Evolutionary conservation across 2,797 vertebrate species (phyloP).

Genomic region (Podarcis lilfordi): DNA sequence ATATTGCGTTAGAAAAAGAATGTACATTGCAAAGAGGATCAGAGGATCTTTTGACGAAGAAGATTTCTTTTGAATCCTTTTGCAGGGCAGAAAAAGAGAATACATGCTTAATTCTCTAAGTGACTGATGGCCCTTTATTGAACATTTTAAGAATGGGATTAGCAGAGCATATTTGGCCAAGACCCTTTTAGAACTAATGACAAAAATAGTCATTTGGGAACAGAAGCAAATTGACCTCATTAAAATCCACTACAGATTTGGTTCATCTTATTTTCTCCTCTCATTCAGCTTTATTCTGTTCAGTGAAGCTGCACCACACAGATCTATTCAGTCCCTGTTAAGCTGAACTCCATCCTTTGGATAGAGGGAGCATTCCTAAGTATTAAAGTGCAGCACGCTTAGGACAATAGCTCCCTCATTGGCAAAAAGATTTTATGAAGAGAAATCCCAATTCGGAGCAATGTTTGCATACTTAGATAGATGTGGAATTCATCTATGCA

Average conservation of each 20-base stretch:
- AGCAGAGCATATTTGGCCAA: constrained; percentile 11
- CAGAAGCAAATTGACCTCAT: background rate
- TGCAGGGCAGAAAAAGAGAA: constrained; percentile 53
- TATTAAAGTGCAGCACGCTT: background rate
- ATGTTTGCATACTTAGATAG: background rate
- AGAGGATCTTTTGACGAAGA: constrained; percentile 53
- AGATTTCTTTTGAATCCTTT: constrained; percentile 57
- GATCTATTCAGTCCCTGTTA: background rate
- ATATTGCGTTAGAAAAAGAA: constrained; percentile 32
- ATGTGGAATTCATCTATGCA: background rate
- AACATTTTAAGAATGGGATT: background rate
- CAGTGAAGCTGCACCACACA: background rate
- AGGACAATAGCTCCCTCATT: background rate
- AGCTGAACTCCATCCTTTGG: background rate
- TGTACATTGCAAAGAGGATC: constrained; percentile 4
- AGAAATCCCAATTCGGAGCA: background rate
- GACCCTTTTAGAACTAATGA: background rate
- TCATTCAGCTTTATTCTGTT: constrained; percentile 1
- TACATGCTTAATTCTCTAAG: background rate
- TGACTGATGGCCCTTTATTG: constrained; percentile 1
- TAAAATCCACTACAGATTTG: background rate
- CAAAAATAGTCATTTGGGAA: constrained; percentile 2
- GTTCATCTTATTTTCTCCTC: background rate
- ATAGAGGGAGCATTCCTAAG: background rate
- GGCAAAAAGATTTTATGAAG: background rate